Base-by-base conservation (phyloP, 2,113 vertebrate genomes). In the Misgurnus anguillicaudatus region DNA sequence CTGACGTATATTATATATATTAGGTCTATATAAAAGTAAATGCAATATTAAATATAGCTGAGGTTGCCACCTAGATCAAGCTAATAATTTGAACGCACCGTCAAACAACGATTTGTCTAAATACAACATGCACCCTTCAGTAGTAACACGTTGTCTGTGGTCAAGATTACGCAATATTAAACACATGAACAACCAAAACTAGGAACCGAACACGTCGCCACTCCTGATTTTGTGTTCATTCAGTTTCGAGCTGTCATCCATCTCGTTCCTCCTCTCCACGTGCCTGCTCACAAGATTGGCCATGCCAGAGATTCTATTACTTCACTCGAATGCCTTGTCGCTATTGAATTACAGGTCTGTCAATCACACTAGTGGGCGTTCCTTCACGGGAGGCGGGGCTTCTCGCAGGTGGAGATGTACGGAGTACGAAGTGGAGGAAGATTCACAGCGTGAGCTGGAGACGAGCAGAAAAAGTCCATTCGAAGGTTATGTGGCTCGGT, bases 311-410 rank as follows among this genome's bases (percentile, higher is more conserved):
- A 55, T 13, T 3, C 53, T 53, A 67, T 14, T 80, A 42, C 77
- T 80, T 82, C 70, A 79, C 78, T 68, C 38, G 73, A 76, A 84
- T 82, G 62, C 58, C 58, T 55, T 85, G 75, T 81, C 82, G 79
- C 84, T 66, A 82, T 86, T 86, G 76, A 84, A 78, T 76, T 82
- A 73, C 3, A 21, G 6, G 77, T 9, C 16, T 72, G 73, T 77
- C 78, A 86, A 66, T 77, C 85, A 77, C 42, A 17, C 42, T 14
- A 77, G 83, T 36, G 81, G 89, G 89, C 82, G 73, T 9, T 21
- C 0, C 6, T 13, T 3, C 73, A 71, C 74, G 64, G 83, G 85
- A 85, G 89, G 89, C 85, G 90, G 84, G 86, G 86, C 79, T 55
- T 67, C 9, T 24, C 17, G 70, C 82, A 84, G 79, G 84, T 83